Base-by-base conservation (phyloP, 2,888 invertebrate genomes). In the Sarcophaga carnaria region DNA sequence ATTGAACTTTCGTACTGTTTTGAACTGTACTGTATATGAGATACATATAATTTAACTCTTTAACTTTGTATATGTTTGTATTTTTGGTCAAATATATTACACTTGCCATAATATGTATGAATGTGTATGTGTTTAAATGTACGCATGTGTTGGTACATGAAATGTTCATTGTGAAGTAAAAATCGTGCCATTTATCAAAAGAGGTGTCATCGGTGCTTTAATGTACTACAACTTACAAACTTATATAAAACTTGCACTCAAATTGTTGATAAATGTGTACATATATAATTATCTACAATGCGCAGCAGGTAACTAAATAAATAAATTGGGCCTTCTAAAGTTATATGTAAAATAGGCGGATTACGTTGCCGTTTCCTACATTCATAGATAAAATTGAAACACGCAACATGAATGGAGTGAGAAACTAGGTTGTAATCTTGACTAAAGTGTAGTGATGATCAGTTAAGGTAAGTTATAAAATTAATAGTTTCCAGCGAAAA, bases 151-250 rank as follows among this genome's bases (percentile, higher is more conserved):
- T 54, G 59, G 60, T 59, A 77, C 49, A 54, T 37, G 20, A 63
- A 78, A 67, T 67, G 60, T 63, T 49, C 69, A 75, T 75, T 75
- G 81, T 81, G 66, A 85, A 82, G 81, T 79, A 71, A 60, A 85
- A 64, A 79, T 79, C 81, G 70, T 82, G 78, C 79, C 79, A 85
- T 85, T 85, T 79, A 85, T 85, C 81, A 85, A 74, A 75, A 66
- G 54, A 85, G 66, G 81, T 85, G 85, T 85, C 85, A 82, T 64
- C 81, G 69, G 64, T 70, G 70, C 81, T 79, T 85, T 85, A 82
- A 79, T 82, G 60, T 60, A 78, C 70, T 67, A 60, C 67, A 82
- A 64, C 64, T 64, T n/a, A 45, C 22, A 66, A 47, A 69, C 27
- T 37, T 49, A 63, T 37, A 72, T 80, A 22, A 67, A 80, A 80